Conservation (phyloP, 2,797 vertebrate genomes). For the Merluccius polli region DNA sequence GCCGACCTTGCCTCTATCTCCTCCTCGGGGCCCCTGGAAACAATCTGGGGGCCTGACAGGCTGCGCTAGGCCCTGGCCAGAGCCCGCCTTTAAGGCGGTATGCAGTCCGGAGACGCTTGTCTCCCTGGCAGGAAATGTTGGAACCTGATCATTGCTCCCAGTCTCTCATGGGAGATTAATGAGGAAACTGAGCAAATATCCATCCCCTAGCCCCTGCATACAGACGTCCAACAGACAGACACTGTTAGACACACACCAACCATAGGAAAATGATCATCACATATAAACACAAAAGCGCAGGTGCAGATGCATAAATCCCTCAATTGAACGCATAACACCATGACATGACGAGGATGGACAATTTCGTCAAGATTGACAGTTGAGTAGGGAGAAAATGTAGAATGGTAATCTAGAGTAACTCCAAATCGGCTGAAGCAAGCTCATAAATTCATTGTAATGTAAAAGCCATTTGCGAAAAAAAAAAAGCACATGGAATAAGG, state of each 20-base stretch:
- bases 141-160: conserved; percentile 72
- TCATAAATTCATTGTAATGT: conserved; percentile 64
- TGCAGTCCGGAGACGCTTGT: conserved; percentile 70
- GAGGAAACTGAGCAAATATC: conserved; percentile 57
- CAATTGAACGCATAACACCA: conserved; percentile 29
- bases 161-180: conserved; percentile 72
- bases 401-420: conserved; percentile 60
- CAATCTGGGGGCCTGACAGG: conserved; percentile 72
- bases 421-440: conserved; percentile 52
- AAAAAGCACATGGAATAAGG: conserved; percentile 66
- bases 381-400: conserved; percentile 42
- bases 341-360: conserved; percentile 46
- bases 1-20: conserved; percentile 72
- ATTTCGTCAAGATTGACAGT: conserved; percentile 52
- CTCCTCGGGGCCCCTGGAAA: conserved; percentile 69
- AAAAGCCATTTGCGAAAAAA: conserved; percentile 60
- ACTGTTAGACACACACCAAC: conserved; percentile 29
- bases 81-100: conserved; percentile 61
- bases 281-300: conserved; percentile 36
- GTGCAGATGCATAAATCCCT: conserved; percentile 27
- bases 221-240: conserved; percentile 45
- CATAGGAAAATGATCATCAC: conserved; percentile 23
- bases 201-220: conserved; percentile 47
- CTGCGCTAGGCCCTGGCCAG: conserved; percentile 60
- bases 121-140: conserved; percentile 77